Evolutionary conservation across 2,888 invertebrate genomes (phyloP).

Genomic region (Cecidostiba fungosa): DNA sequence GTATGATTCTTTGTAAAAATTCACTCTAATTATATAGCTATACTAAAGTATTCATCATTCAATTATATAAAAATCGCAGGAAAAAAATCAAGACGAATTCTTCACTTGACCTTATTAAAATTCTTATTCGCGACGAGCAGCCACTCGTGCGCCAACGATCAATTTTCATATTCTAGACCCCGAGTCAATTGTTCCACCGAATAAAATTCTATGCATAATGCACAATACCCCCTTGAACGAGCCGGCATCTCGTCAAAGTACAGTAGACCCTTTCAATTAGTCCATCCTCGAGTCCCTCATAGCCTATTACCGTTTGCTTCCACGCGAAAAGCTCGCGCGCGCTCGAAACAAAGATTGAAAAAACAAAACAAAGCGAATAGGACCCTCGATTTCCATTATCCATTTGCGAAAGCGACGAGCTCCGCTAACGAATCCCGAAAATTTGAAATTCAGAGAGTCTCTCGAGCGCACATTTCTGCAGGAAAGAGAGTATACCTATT

Average conservation of each 20-base stretch:
- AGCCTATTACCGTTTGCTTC: conserved; percentile 24
- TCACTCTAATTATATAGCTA: too few species aligned
- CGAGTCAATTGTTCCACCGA: not conserved
- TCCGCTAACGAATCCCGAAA: conserved; percentile 26
- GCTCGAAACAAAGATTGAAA: not conserved
- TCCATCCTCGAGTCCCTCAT: conserved; percentile 2
- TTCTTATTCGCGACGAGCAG: not conserved
- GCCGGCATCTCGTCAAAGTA: not conserved
- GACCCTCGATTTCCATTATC: not conserved
- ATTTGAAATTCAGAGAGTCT: conserved; percentile 31
- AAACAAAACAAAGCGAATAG: not conserved
- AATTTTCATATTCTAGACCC: not conserved
- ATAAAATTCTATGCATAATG: conserved; percentile 25
- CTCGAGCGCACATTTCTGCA: not conserved
- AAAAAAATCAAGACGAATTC: not conserved
- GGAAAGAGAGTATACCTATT: not conserved
- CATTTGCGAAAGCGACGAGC: not conserved
- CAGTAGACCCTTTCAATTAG: conserved; percentile 35
- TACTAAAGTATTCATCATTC: too few species aligned
- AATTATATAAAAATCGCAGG: not conserved
- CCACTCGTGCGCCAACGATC: not conserved
- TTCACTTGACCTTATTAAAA: not conserved
- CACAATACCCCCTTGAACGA: not conserved
- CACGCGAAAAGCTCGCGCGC: not conserved
- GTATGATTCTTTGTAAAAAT: too few species aligned